Evolutionary conservation across 2,113 vertebrate species (phyloP).

Genomic region (Poeciliopsis turrubarensis): DNA sequence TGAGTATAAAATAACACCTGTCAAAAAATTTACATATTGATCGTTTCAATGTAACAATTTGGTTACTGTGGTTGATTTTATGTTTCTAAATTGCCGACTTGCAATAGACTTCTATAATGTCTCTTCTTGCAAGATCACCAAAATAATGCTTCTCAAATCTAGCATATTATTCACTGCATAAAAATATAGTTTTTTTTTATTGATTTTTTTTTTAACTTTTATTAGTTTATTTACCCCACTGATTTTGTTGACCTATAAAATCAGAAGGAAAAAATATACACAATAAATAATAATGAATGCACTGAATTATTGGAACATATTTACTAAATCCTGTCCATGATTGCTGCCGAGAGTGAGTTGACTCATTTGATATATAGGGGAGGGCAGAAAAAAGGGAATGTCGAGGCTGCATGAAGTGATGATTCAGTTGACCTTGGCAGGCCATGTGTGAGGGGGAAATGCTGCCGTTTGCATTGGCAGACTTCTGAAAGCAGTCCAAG

Average conservation of each 20-base stretch:
- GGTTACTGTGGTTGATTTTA: too few species aligned
- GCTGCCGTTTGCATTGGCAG: slow-evolving; percentile 6
- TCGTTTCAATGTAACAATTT: too few species aligned
- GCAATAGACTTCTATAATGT: too few species aligned
- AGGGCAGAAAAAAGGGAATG: neutral
- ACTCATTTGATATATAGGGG: neutral
- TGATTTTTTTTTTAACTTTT: neutral
- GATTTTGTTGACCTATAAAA: neutral
- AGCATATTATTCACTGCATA: too few species aligned
- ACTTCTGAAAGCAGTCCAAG: slow-evolving; percentile 19
- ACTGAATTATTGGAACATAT: neutral
- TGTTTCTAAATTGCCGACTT: too few species aligned
- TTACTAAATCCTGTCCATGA: neutral
- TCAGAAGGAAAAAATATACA: too few species aligned
- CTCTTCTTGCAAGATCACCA: too few species aligned
- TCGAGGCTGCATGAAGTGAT: slow-evolving; percentile 18
- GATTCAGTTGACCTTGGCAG: slow-evolving; percentile 26
- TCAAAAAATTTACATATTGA: too few species aligned
- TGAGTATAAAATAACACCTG: too few species aligned
- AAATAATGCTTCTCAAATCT: too few species aligned
- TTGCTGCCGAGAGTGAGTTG: neutral
- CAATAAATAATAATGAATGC: neutral
- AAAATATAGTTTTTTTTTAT: too few species aligned
- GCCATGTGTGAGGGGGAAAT: slow-evolving; percentile 2
- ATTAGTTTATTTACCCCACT: neutral